Base-by-base conservation (phyloP, 2,888 invertebrate species). In the Agriopis leucophaearia region DNA sequence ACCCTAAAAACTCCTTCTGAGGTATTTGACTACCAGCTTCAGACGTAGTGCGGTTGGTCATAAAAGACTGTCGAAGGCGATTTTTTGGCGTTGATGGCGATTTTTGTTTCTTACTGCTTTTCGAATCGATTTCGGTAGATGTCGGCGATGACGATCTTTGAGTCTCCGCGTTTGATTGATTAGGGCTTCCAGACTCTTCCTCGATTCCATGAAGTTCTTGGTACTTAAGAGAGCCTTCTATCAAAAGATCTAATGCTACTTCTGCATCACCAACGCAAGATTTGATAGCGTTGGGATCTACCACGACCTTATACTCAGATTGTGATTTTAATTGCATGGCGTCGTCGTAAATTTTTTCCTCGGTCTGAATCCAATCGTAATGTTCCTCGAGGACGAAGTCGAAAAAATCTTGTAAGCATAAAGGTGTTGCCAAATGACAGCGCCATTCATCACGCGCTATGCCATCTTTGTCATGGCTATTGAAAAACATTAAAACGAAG, bases 401-500 rank as follows among this genome's bases (percentile, higher is more conserved):
- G 79, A 92, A 94, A 81, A 95, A 95, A 75, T 95, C 95, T 82
- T 94, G 91, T 51, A 95, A 82, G 71, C 94, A 93, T 36, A 95
- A 78, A 5, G 94, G 92, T 48, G 95, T 95, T 7, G 88, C 79
- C 68, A 94, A 81, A 78, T 93, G 91, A 77, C 87, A 82, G 9
- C 91, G 88, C 94, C 94, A 94, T 75, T 92, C 92, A 48, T 91
- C 86, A 36, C 88, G 83, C 3, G 88, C 77, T 71, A 94, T 83
- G 1, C 91, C 90, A 44, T 92, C 88, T 35, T 79, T 80, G 70
- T 93, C 86, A 52, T 89, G 88, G 70, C 89, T 92, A 71, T 93
- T 93, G 72, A 82, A 90, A 75, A 92, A 92, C 92, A 94, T 92
- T 44, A 92, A 72, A 70, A 92, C 71, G 51, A 89, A 84, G 71